Base-by-base conservation (phyloP, 23 tunicate genomes). In the Halocynthia roretzi region DNA sequence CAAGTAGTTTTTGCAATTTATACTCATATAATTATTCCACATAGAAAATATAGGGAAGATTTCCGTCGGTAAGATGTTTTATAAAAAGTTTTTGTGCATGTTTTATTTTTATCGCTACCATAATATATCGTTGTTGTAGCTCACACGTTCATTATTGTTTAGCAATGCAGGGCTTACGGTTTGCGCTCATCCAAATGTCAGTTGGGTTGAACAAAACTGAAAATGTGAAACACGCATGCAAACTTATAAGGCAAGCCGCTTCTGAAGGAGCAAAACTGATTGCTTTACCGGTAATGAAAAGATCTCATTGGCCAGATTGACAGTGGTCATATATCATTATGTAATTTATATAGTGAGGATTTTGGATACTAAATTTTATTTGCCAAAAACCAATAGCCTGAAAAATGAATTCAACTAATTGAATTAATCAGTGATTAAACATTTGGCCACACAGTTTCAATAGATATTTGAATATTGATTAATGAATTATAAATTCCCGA, bases 181-280 rank as follows among this genome's bases (percentile, higher is more conserved):
- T 96, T 53, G 99, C 93, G 52, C 70, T 96, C 21, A 71, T 96
- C 0, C 99, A 96, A 58, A 89, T 96, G 99, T 75, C 87, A 14
- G 99, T 96, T 67, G 99, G 99, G 17, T 23, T 82, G 17, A 89
- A 86, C 71, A 96, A 96, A 80, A 55, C 75, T 6, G 95, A 85
- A 67, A 96, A 96, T 80, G 83, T 96, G 6, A 72, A 80, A 64
- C 65, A 82, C 8, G 99, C 99, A 10, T 91, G 95, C 62, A 66
- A 79, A 50, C 15, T 96, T 76, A 81, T 96, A 11, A 82, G 74
- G 20, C 83, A 89, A 53, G 99, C 99, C 6, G 91, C 96, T 8
- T 49, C 60, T 10, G 70, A 89, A 74, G 99, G 99, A 44, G 99
- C 99, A 50, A 85, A 96, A 71, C 80, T 96, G 10, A 73, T 96